Evolutionary conservation across 2,888 invertebrate genomes (phyloP).

Genomic region (Arctia plantaginis): DNA sequence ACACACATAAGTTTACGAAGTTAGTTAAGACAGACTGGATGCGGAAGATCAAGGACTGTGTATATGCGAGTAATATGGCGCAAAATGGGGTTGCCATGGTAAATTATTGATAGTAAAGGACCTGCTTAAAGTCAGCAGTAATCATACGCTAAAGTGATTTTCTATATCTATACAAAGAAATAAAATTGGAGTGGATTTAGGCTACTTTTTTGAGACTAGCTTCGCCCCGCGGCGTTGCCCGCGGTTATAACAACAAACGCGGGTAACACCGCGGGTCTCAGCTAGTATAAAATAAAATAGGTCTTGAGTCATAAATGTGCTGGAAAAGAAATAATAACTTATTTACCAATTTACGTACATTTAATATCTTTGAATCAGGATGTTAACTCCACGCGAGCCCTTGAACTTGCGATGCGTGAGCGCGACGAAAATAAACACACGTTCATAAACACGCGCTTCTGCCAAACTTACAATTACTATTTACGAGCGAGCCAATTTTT

Average conservation of each 20-base stretch:
- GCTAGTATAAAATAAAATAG: no score
- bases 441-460: constrained; percentile 54
- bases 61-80: no score
- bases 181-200: no score
- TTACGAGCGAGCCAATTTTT: constrained; percentile 16
- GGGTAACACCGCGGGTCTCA: no score
- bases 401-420: constrained; percentile 66
- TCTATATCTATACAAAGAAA: no score
- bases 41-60: no score
- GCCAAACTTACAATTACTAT: constrained; percentile 53
- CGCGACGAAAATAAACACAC: constrained; percentile 52
- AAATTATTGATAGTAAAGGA: neutral
- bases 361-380: constrained; percentile 10
- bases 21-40: neutral
- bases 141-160: neutral
- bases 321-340: neutral
- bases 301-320: neutral
- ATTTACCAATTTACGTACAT: neutral
- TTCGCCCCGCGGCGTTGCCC: no score
- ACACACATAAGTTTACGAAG: neutral
- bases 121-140: neutral
- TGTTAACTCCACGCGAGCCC: constrained; percentile 48
- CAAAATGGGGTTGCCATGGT: neutral
- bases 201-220: no score
- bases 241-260: no score